A percentile compares a stretch with the other conserved stretches of the same genome.
phyloP scores from a whole-genome alignment of 2,888 invertebrate genomes.

The Podabrus alpinus region DNA sequence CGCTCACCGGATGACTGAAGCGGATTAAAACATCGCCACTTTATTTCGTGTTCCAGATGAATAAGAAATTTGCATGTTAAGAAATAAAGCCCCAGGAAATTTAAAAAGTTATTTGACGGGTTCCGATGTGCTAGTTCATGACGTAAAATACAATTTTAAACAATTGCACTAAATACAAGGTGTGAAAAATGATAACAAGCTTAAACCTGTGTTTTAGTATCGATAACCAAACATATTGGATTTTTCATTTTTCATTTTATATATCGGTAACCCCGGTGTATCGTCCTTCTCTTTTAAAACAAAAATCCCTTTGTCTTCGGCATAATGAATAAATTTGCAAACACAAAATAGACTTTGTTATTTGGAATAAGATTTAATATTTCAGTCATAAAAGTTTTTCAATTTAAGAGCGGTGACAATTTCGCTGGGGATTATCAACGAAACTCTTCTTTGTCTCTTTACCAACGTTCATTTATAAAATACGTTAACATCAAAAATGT shows the following conservation, averaged over 20 bases:
- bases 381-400: not conserved
- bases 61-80: not conserved
- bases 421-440: not conserved
- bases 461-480: not conserved
- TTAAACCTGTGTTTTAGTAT: not conserved
- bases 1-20: not conserved
- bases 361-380: not conserved
- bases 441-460: not conserved
- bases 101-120: not conserved
- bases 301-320: not conserved
- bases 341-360: not conserved
- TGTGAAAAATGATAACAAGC: not conserved
- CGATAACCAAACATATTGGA: not conserved
- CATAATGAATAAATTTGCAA: not conserved
- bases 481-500: not conserved
- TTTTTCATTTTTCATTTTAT: not conserved
- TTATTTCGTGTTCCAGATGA: not conserved
- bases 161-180: not conserved
- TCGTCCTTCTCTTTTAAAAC: not conserved
- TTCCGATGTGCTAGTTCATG: not conserved
- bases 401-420: not conserved
- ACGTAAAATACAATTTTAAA: not conserved
- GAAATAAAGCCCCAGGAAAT: not conserved
- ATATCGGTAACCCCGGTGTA: not conserved
- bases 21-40: slow-evolving; percentile 2